These are phyloP conservation scores for Sebastes goodei DNA, from an alignment of 2,797 vertebrate species.

Conservation along the genomic window DNA sequence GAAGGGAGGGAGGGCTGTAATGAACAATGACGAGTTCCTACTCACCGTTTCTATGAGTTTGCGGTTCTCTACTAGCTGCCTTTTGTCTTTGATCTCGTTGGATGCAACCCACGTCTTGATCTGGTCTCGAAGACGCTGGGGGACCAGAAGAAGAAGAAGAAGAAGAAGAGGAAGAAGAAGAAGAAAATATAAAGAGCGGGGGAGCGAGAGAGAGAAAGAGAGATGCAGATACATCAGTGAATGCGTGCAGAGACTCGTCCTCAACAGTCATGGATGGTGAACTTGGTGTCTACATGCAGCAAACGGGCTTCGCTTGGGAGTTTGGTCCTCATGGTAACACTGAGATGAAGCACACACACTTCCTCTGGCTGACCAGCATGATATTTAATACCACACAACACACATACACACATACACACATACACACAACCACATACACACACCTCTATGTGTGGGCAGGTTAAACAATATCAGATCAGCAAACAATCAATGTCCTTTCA, in stretches of 20 bases:
- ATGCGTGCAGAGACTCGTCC: conserved; percentile 53
- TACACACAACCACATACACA: neutral
- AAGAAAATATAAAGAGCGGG: neutral
- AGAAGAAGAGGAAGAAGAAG: neutral
- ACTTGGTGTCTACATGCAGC: conserved; percentile 12
- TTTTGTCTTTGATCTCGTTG: conserved; percentile 96
- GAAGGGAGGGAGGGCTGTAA: neutral
- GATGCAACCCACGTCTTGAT: conserved; percentile 97
- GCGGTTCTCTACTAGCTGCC: conserved; percentile 94
- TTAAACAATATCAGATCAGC: neutral
- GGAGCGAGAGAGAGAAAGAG: neutral
- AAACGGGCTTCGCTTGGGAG: conserved; percentile 59
- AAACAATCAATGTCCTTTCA: neutral
- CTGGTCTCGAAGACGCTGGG: conserved; percentile 94
- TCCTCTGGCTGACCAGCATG: conserved; percentile 39
- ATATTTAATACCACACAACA: conserved; percentile 40
- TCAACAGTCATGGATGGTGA: conserved; percentile 55
- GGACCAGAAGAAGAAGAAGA: conserved; percentile 21
- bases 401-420: neutral
- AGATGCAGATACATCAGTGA: conserved; percentile 26
- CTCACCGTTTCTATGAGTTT: conserved; percentile 94
- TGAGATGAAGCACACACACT: neutral
- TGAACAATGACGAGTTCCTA: conserved; percentile 10
- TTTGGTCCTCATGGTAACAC: conserved; percentile 63
- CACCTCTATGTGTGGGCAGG: neutral